These are phyloP conservation scores for Acleris literana DNA, from an alignment of 2,888 invertebrate species.

Conservation along the genomic window DNA sequence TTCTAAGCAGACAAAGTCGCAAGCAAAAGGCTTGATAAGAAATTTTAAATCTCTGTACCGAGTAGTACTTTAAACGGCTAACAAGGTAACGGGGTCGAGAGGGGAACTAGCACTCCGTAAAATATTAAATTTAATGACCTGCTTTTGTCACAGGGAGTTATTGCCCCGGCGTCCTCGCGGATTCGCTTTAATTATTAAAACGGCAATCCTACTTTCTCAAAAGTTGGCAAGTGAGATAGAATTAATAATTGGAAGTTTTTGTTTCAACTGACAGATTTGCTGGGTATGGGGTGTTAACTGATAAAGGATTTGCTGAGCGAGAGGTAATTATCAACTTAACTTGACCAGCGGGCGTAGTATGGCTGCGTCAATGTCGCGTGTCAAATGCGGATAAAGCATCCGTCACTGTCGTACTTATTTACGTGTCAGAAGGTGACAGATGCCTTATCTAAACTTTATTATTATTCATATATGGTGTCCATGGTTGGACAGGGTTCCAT, in stretches of 20 bases:
- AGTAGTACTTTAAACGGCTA: slow-evolving; percentile 3
- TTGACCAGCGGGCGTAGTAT: no score
- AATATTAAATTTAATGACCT: slow-evolving; percentile 71
- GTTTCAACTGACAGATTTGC: slow-evolving; percentile 19
- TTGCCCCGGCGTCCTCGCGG: slow-evolving; percentile 45
- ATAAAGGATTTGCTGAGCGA: no score
- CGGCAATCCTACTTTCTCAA: slow-evolving; percentile 50
- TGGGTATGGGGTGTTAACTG: background rate
- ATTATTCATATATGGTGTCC: no score
- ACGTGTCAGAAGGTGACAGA: no score
- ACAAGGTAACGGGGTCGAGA: slow-evolving; percentile 54
- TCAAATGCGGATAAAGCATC: no score
- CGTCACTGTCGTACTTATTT: no score
- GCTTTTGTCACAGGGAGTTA: slow-evolving; percentile 60
- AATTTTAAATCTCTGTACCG: slow-evolving; percentile 10
- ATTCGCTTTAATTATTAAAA: slow-evolving; percentile 59
- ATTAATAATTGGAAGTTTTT: slow-evolving; percentile 38
- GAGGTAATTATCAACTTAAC: background rate
- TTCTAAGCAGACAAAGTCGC: background rate
- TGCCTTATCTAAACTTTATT: no score
- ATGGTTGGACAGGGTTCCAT: no score
- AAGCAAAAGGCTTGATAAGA: background rate
- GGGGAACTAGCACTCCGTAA: slow-evolving; percentile 53
- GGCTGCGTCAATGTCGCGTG: no score
- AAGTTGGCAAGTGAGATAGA: slow-evolving; percentile 34